Conservation (phyloP, 2,888 invertebrate genomes). For the Drosophila bunnanda region DNA sequence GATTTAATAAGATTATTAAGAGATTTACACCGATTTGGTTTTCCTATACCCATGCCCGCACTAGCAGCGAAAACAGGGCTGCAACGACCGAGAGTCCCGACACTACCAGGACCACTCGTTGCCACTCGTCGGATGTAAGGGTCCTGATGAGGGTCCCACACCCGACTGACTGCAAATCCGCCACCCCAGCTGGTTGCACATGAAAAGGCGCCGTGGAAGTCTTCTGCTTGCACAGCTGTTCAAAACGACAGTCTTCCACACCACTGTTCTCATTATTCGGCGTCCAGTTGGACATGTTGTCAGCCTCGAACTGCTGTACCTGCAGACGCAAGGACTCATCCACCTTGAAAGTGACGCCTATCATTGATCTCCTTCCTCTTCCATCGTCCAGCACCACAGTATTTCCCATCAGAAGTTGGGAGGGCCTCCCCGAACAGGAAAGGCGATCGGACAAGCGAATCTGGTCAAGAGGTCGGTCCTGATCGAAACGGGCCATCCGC, state of each 20-base stretch:
- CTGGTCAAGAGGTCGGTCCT: slow-evolving; percentile 41
- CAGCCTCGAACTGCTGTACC: slow-evolving; percentile 37
- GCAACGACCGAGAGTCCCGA: slow-evolving; percentile 37
- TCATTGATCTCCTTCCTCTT: background rate
- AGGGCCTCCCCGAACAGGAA: slow-evolving; percentile 4
- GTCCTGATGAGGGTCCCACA: slow-evolving; percentile 59
- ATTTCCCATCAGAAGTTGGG: slow-evolving; percentile 10
- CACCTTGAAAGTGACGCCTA: slow-evolving; percentile 34
- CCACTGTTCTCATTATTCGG: background rate
- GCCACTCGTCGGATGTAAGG: slow-evolving; percentile 49
- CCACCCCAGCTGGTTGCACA: slow-evolving; percentile 50
- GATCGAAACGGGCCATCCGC: slow-evolving; percentile 52
- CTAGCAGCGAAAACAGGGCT: slow-evolving; percentile 3
- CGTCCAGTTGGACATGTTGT: slow-evolving; percentile 27
- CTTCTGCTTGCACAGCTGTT: slow-evolving; percentile 72
- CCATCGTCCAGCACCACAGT: slow-evolving; percentile 24
- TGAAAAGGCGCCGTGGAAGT: slow-evolving; percentile 80
- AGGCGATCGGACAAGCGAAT: slow-evolving; percentile 12
- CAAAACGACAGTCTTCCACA: slow-evolving; percentile 59
- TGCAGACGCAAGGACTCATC: slow-evolving; percentile 8
- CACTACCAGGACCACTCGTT: slow-evolving; percentile 49
- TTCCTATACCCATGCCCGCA: slow-evolving; percentile 4
- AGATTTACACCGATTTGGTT: slow-evolving; percentile 8
- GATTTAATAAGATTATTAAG: background rate
- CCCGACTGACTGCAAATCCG: slow-evolving; percentile 58